phyloP scores from a whole-genome alignment of 2,888 invertebrate species.

The Empis stercorea region DNA sequence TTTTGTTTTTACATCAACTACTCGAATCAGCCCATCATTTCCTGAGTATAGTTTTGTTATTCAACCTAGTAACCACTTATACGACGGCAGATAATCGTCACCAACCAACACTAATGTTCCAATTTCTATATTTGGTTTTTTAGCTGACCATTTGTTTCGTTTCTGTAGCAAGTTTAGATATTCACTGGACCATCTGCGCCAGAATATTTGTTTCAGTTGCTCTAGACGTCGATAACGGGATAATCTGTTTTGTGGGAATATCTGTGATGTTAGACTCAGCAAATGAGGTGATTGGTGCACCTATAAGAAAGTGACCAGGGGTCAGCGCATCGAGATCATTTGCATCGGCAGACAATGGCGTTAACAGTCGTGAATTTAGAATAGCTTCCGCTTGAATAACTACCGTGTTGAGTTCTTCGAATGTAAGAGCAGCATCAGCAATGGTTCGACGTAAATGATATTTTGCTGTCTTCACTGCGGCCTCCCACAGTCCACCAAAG shows the following conservation, averaged over 20 bases:
- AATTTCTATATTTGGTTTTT: not conserved
- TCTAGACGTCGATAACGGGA: not conserved
- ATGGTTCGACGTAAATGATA: slow-evolving; percentile 10
- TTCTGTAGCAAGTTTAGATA: not conserved
- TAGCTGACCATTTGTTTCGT: not conserved
- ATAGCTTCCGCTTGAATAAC: slow-evolving; percentile 15
- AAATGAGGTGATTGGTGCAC: not conserved
- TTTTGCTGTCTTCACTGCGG: slow-evolving; percentile 14
- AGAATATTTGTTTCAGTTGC: not conserved
- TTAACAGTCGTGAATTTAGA: slow-evolving; percentile 16
- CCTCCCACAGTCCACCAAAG: slow-evolving; percentile 13
- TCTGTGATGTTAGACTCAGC: not conserved
- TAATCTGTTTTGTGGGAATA: not conserved
- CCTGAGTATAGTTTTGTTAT: not conserved
- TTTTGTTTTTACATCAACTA: not conserved
- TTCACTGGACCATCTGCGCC: not conserved
- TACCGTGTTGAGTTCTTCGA: slow-evolving; percentile 13
- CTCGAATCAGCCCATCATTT: not conserved
- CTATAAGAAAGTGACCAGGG: not conserved
- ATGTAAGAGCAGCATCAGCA: slow-evolving; percentile 8
- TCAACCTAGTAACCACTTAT: not conserved
- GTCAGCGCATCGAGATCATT: slow-evolving; percentile 10
- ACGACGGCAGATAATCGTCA: not conserved
- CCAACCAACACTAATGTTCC: not conserved
- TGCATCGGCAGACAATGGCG: slow-evolving; percentile 12